Evolutionary conservation across 2,797 vertebrate species (phyloP), one percentile per base, ranked within the genome.

Genomic region (Notolepis coatsorum): DNA sequence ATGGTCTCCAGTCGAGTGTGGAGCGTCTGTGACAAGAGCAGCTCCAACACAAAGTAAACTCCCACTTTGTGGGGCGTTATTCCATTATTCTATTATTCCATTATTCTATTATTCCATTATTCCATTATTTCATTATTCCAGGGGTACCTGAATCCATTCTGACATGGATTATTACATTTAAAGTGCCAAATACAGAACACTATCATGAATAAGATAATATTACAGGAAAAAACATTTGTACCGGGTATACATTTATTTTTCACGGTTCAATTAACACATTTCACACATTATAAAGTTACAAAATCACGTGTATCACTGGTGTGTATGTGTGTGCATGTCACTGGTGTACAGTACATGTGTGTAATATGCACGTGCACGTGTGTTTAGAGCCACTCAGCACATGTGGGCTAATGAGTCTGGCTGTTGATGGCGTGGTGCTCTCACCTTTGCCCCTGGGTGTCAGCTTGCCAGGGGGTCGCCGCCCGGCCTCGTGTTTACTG

Each of bases 1-100:
- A 91, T 89, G 86, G 84, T 82, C 86, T 87, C 82, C 74, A 82
- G 88, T 87, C 88, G 87, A 78, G 84, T 66, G 80, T 85, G 75
- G 66, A 84, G 84, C 84, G 82, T 85, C 80, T 71, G 75, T 60
- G 88, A 88, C 84, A 85, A 90, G 85, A 87, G 82, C 90, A 89
- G 68, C 71, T 39, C 68, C 53, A 52, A 68, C 68, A 81, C 66
- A 79, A 84, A 86, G n/a, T 76, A 74, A 73, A 75, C 13, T 47
- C 71, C 68, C 49, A 31, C 58, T 63, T 74, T 58, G 30, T 75
- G 77, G 82, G n/a, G n/a, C 73, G 71, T 75, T 61, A 48, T 25
- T 42, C 70, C 58, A 63, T 66, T 74, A 61, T 51, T 66, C 49
- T 65, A 38, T n/a, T n/a, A n/a, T n/a, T n/a, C n/a, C 73, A 70